Conservation (phyloP, 1,140 invertebrate genomes). For the Cepaea nemoralis region DNA sequence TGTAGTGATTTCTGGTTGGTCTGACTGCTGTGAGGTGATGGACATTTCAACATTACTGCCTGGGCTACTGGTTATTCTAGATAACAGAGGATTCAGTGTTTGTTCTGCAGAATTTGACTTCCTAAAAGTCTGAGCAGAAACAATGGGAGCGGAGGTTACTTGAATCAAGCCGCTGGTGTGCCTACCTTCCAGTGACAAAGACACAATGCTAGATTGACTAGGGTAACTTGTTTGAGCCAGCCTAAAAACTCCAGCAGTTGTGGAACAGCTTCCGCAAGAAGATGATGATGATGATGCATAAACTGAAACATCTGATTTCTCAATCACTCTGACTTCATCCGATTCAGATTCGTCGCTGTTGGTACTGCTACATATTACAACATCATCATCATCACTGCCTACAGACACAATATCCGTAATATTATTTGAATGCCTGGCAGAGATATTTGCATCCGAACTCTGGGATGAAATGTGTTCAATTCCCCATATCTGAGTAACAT, state of each 20-base stretch:
- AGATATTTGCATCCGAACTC: too few species aligned
- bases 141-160: neutral
- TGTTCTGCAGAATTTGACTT: neutral
- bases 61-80: neutral
- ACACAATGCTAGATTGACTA: neutral
- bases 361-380: constrained; percentile 25
- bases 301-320: neutral
- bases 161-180: neutral
- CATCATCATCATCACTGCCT: constrained; percentile 37
- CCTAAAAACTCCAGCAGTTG: too few species aligned
- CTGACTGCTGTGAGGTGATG: neutral
- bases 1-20: neutral
- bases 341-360: constrained; percentile 18
- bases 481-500: neutral
- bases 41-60: neutral
- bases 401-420: constrained; percentile 20
- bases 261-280: too few species aligned
- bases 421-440: too few species aligned
- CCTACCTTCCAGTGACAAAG: neutral
- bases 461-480: neutral
- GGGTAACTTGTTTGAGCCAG: too few species aligned
- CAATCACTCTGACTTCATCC: constrained; percentile 5
- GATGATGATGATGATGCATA: neutral
- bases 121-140: too few species aligned
- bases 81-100: neutral